Base-by-base conservation (phyloP, 2,113 vertebrate genomes). In the Vulpes lagopus region DNA sequence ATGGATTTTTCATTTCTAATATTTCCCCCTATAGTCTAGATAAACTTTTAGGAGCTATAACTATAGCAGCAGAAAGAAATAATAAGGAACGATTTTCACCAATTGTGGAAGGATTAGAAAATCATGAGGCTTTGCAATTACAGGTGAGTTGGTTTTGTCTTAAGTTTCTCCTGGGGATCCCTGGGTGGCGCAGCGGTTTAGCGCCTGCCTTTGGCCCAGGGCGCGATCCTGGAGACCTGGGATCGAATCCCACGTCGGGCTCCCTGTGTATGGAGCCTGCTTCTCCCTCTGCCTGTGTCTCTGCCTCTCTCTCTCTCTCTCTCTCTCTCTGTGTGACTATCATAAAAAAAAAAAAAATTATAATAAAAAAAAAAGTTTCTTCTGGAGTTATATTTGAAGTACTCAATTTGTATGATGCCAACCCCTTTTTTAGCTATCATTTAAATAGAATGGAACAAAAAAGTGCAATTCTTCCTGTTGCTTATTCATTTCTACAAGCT, bases 21-120 rank as follows among this genome's bases (percentile, higher is more conserved):
- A 95, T 96, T 65, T 97, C 92, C 69, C 74, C 65, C 55, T 91
- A 51, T 91, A 99, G 99, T 59, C 97, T 99, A 97, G 99, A 99
- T 98, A 99, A 99, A 98, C 99, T 99, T 98, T 98, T 99, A 97
- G 99, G 99, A 97, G 99, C 99, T 97, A 99, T 99, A 98, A 99
- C 99, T 64, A 99, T 99, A 74, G 99, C 99, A 97, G 99, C 99
- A 62, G 99, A 99, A 98, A 99, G 99, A 97, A 99, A 99, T 98
- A 99, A 99, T 82, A 99, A 99, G 97, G 99, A 99, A 90, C 99
- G 99, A 35, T 99, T 99, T 98, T 99, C 99, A 94, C 98, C 99
- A 82, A 99, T 99, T 94, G 99, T 99, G 32, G 99, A 99, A 97
- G 99, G 99, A 92, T 98, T 99, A 97, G 99, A 99, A 98, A 99